Evolutionary conservation across 2,113 vertebrate species (phyloP).

Genomic region (Camarhynchus parvulus): DNA sequence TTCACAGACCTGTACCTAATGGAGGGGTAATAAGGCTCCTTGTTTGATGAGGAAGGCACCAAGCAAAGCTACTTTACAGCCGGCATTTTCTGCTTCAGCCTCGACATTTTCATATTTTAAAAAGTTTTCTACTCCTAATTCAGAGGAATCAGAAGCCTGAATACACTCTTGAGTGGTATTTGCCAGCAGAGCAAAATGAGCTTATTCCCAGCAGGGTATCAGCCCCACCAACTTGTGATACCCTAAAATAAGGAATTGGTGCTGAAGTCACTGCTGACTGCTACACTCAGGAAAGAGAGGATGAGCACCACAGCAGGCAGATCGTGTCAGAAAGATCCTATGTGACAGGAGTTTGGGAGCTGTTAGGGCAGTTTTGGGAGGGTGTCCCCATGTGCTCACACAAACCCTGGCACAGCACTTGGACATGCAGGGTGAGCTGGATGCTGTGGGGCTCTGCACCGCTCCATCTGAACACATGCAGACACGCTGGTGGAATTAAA

Average conservation of each 20-base stretch:
- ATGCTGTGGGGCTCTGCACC: background rate
- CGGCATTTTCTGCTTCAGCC: background rate
- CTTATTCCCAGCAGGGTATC: background rate
- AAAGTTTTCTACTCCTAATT: background rate
- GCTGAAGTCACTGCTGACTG: background rate
- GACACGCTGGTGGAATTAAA: background rate
- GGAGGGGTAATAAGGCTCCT: background rate
- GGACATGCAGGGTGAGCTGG: background rate
- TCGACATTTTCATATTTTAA: background rate
- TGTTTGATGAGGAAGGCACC: background rate
- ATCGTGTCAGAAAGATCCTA: background rate
- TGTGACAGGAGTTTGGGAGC: background rate
- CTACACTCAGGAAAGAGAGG: background rate
- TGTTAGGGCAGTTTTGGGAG: background rate
- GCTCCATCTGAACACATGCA: background rate
- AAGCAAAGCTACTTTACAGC: background rate
- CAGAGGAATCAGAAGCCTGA: background rate
- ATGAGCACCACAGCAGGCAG: background rate
- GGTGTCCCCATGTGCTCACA: accelerated
- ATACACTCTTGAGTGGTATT: background rate
- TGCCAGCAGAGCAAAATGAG: background rate
- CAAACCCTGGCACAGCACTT: background rate
- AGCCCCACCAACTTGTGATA: background rate
- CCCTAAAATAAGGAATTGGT: background rate
- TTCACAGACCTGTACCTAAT: background rate